Percentiles rank a stretch among this genome's conserved stretches.
phyloP scores from a whole-genome alignment of 2,888 invertebrate species.

The Drosophila prostipennis region DNA sequence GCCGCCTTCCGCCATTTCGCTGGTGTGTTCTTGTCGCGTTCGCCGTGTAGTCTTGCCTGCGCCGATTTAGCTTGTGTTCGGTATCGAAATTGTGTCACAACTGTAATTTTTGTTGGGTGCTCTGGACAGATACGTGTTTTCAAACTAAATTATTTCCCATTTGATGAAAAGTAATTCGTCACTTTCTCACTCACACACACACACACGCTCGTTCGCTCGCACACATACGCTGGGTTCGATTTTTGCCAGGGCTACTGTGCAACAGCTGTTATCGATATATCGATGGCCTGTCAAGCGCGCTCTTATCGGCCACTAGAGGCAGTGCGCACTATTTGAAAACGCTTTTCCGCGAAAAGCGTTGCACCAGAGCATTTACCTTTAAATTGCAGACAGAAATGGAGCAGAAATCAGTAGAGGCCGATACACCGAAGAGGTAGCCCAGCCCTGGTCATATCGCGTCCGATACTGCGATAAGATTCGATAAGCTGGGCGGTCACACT shows the following conservation, averaged over 20 bases:
- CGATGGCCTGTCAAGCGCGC: neutral
- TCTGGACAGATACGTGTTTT: conserved; percentile 63
- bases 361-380: no score
- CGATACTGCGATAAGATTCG: conserved; percentile 27
- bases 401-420: no score
- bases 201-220: conserved; percentile 23
- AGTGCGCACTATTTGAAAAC: conserved; percentile 1
- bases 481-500: conserved; percentile 21
- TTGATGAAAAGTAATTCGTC: conserved; percentile 84
- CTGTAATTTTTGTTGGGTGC: conserved; percentile 41
- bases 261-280: conserved; percentile 9
- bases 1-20: conserved; percentile 92
- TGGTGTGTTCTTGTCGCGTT: conserved; percentile 40
- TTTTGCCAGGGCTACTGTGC: conserved; percentile 18
- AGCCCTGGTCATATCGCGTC: conserved; percentile 14
- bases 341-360: neutral
- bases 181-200: conserved; percentile 76
- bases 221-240: conserved; percentile 14
- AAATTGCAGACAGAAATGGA: no score
- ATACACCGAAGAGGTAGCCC: neutral
- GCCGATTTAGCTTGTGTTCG: conserved; percentile 28
- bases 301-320: neutral
- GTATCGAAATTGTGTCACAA: conserved; percentile 30
- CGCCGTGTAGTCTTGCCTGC: conserved; percentile 19
- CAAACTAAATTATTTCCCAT: conserved; percentile 81